Evolutionary conservation across 2,888 invertebrate species (phyloP).

Genomic region (Empis livida): DNA sequence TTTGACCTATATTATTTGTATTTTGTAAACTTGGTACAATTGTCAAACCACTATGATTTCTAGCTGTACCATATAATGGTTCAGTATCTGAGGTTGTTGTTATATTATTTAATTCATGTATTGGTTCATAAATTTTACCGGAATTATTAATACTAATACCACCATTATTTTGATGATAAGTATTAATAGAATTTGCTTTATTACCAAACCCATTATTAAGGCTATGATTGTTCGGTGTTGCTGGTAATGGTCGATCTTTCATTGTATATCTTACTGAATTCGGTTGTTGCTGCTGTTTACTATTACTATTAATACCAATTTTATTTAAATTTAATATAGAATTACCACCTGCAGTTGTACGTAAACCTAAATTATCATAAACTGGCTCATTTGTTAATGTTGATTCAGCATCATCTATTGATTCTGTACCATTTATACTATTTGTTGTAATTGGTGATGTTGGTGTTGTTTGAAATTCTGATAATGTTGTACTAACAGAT

Average conservation of each 20-base stretch:
- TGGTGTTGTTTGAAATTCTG: constrained; percentile 30
- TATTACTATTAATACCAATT: constrained; percentile 36
- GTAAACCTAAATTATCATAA: constrained; percentile 72
- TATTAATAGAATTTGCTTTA: constrained; percentile 10
- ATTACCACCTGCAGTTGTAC: constrained; percentile 79
- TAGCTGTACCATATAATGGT: constrained; percentile 27
- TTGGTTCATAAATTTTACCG: constrained; percentile 32
- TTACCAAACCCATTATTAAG: constrained; percentile 6
- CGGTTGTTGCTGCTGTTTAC: constrained; percentile 15
- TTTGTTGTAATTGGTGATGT: constrained; percentile 21
- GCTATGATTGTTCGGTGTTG: constrained; percentile 39
- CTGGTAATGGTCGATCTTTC: constrained; percentile 51
- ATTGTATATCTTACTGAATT: constrained; percentile 41
- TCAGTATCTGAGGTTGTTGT: constrained; percentile 27
- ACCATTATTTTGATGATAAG: not conserved
- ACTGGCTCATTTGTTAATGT: constrained; percentile 53
- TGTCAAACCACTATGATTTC: constrained; percentile 24
- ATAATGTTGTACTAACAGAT: constrained; percentile 43
- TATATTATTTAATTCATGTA: constrained; percentile 28
- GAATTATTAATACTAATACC: not conserved
- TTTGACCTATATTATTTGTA: constrained; percentile 20
- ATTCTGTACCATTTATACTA: constrained; percentile 25
- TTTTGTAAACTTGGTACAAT: constrained; percentile 23
- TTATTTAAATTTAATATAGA: constrained; percentile 67
- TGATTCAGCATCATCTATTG: constrained; percentile 36